Conservation (phyloP, 1,140 invertebrate genomes). For the Meloidogyne chitwoodi region DNA sequence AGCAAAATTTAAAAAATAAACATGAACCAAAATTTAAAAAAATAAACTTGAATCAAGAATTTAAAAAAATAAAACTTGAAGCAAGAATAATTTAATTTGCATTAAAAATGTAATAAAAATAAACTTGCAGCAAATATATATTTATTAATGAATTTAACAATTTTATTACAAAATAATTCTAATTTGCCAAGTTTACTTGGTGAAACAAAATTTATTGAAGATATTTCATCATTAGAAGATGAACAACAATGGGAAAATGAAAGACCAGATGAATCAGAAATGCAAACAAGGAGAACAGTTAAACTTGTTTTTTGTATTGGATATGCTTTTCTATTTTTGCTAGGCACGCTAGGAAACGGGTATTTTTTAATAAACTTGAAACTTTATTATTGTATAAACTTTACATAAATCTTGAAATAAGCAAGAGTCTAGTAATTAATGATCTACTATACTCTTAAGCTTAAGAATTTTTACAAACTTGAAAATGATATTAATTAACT, state of each 20-base stretch:
- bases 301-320: slow-evolving; percentile 36
- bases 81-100: not conserved
- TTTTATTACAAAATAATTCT: not conserved
- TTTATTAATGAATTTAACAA: not conserved
- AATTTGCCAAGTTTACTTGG: not conserved
- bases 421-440: too few relatives aligned
- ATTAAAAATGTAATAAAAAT: not conserved
- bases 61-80: too few relatives aligned
- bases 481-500: too few relatives aligned
- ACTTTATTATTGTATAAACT: not conserved
- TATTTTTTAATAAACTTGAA: not conserved
- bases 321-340: slow-evolving; percentile 35
- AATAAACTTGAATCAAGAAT: too few relatives aligned
- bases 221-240: not conserved
- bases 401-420: too few relatives aligned
- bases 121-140: not conserved
- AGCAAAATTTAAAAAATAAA: too few relatives aligned
- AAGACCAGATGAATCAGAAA: slow-evolving; percentile 12
- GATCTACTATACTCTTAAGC: too few relatives aligned
- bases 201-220: not conserved
- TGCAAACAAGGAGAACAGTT: slow-evolving; percentile 30
- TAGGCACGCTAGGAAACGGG: slow-evolving; percentile 43
- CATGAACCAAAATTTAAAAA: too few relatives aligned
- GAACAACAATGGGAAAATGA: not conserved
- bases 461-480: too few relatives aligned